These are phyloP conservation scores for Agrilus biguttatus DNA, from an alignment of 2,888 invertebrate genomes.

Conservation along the genomic window DNA sequence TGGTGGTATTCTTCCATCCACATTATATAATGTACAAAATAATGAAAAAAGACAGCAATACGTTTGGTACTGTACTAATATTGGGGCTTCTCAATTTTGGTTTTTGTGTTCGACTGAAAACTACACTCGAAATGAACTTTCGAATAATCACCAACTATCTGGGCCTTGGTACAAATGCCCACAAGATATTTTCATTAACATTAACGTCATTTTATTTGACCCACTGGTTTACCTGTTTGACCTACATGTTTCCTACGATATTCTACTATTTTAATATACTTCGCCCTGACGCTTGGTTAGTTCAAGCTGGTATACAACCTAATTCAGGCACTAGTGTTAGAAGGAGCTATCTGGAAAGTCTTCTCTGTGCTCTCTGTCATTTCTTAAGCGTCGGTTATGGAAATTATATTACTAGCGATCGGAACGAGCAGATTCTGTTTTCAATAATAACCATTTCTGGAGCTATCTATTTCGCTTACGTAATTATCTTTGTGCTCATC, in stretches of 20 bases:
- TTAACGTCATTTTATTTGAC: constrained; percentile 7
- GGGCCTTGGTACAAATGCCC: background rate
- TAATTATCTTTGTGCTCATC: constrained; percentile 22
- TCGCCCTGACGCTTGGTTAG: constrained; percentile 8
- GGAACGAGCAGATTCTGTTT: constrained; percentile 13
- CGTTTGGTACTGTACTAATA: too few species aligned
- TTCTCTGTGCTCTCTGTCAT: constrained; percentile 15
- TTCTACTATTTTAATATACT: background rate
- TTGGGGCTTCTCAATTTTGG: too few species aligned
- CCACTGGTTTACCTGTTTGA: constrained; percentile 13
- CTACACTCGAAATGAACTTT: constrained; percentile 4
- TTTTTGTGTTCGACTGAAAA: constrained; percentile 3
- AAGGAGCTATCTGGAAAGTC: constrained; percentile 9
- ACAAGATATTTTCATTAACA: constrained; percentile 5
- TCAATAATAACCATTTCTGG: constrained; percentile 15
- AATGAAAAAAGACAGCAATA: too few species aligned
- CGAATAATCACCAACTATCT: constrained; percentile 3
- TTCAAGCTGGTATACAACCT: constrained; percentile 5
- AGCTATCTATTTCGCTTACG: constrained; percentile 15
- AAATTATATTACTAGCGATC: constrained; percentile 7
- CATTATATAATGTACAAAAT: too few species aligned
- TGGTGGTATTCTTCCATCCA: too few species aligned
- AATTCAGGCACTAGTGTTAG: constrained; percentile 1
- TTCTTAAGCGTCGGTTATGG: constrained; percentile 18
- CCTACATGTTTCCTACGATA: constrained; percentile 10